Percentiles rank a stretch among this genome's conserved stretches.
Conservation (phyloP, 2,888 invertebrate genomes). For the Diabrotica balteata region DNA sequence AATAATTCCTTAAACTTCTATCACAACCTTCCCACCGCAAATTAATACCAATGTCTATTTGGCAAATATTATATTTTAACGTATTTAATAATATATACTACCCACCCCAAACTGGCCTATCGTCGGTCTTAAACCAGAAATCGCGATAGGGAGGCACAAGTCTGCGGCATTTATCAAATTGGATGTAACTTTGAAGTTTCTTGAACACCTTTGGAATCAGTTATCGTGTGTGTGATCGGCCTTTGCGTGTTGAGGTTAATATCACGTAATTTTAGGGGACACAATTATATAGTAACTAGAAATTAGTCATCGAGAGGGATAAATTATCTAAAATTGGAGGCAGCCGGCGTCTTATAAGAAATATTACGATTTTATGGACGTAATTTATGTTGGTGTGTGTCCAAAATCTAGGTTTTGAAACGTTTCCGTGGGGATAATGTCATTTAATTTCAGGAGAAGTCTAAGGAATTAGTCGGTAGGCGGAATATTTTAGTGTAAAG, state of each 20-base stretch:
- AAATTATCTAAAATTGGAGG: neutral
- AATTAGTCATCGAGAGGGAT: conserved; percentile 11
- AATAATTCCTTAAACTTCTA: too few relatives aligned
- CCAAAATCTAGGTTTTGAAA: too few relatives aligned
- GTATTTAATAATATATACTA: neutral
- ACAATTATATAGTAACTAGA: conserved; percentile 6
- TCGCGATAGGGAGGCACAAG: conserved; percentile 15
- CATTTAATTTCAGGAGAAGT: neutral
- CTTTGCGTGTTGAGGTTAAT: conserved; percentile 13
- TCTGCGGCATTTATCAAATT: conserved; percentile 25
- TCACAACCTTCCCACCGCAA: too few relatives aligned
- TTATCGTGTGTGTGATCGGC: conserved; percentile 24
- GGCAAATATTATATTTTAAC: neutral
- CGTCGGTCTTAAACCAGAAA: conserved; percentile 1
- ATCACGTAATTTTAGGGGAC: conserved; percentile 18
- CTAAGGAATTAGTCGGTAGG: too few relatives aligned
- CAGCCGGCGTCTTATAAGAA: neutral
- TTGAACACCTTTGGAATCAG: conserved; percentile 17
- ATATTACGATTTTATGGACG: neutral
- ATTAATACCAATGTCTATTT: neutral
- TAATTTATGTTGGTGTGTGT: neutral
- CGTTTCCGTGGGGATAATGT: neutral
- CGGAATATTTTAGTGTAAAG: too few relatives aligned
- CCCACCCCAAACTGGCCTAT: conserved; percentile 2
- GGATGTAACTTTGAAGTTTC: conserved; percentile 23